phyloP scores from a whole-genome alignment of 2,113 vertebrate genomes.

The Helogale parvula region DNA sequence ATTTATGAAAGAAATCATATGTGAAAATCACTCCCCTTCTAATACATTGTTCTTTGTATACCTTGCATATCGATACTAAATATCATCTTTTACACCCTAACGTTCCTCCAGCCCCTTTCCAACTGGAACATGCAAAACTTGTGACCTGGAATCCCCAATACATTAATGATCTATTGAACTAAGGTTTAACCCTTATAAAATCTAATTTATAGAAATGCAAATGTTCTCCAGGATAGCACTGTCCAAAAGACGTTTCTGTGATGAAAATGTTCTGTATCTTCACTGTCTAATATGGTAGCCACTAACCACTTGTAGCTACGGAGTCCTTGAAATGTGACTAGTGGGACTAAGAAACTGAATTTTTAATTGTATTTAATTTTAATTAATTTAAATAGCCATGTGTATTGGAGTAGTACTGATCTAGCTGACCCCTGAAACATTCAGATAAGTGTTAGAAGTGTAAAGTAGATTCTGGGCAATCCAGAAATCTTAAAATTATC shows the following conservation, averaged over 20 bases:
- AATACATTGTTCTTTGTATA: not conserved
- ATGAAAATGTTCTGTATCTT: not conserved
- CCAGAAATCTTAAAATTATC: constrained; percentile 26
- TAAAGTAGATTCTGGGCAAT: not conserved
- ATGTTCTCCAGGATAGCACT: not conserved
- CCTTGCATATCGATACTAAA: not conserved
- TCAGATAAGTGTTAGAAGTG: not conserved
- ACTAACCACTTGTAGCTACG: not conserved
- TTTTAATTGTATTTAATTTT: not conserved
- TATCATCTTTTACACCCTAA: not conserved
- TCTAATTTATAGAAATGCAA: not conserved
- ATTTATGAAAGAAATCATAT: constrained; percentile 1
- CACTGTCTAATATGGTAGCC: not conserved
- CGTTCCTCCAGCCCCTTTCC: not conserved
- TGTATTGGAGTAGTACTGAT: not conserved
- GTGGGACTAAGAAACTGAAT: not conserved
- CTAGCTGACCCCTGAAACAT: not conserved
- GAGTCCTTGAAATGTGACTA: not conserved
- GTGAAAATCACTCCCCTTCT: not conserved
- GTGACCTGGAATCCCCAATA: not conserved
- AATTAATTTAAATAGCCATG: not conserved
- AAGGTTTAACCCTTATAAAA: not conserved
- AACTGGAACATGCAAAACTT: not conserved
- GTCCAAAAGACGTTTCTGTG: not conserved
- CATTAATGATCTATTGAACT: not conserved